Conservation (phyloP, 35 echinoderm and acorn worm species). For the Lytechinus pictus region DNA sequence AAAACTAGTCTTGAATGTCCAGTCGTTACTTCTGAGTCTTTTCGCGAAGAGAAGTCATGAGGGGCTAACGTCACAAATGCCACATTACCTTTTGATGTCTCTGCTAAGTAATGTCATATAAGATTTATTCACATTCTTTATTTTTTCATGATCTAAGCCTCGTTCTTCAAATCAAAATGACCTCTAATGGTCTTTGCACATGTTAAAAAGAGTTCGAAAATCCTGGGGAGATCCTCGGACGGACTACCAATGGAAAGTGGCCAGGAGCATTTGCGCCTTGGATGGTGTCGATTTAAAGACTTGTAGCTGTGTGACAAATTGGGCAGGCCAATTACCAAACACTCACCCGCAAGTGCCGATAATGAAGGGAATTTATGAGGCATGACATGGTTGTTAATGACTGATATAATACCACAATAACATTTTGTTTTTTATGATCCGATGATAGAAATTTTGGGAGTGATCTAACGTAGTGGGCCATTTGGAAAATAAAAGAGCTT, state of each 20-base stretch:
- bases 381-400: neutral
- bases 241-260: neutral
- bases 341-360: neutral
- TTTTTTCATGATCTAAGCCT: too few relatives aligned
- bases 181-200: too few relatives aligned
- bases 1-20: neutral
- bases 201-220: too few relatives aligned
- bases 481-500: neutral
- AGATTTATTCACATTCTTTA: too few relatives aligned
- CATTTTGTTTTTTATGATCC: neutral
- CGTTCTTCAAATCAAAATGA: too few relatives aligned
- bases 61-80: neutral
- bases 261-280: neutral
- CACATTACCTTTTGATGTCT: too few relatives aligned
- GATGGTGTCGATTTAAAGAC: neutral
- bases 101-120: too few relatives aligned
- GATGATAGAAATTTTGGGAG: neutral
- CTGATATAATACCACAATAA: neutral
- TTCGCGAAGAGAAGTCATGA: neutral
- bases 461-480: neutral
- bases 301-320: slow-evolving; percentile 1
- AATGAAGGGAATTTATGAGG: slow-evolving; percentile 3
- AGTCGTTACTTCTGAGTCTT: neutral
- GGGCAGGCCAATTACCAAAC: neutral
- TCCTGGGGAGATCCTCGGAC: neutral